Conservation (phyloP, 2,888 invertebrate genomes). For the Xestia sexstrigata region DNA sequence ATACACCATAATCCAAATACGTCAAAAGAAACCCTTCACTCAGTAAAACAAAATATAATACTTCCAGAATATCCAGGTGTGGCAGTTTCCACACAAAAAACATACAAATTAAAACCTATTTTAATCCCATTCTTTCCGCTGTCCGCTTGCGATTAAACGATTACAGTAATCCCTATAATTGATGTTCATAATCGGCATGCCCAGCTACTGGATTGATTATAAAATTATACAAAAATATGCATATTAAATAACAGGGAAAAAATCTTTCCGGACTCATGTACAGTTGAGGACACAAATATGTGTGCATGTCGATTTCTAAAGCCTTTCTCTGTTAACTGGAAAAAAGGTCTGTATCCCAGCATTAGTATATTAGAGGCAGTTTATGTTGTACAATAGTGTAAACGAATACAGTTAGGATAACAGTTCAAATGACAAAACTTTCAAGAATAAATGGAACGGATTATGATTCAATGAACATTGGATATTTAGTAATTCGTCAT, state of each 20-base stretch:
- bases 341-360: background rate
- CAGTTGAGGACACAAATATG: background rate
- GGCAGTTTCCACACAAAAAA: slow-evolving; percentile 17
- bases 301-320: background rate
- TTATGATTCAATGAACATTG: no score
- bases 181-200: slow-evolving; percentile 60
- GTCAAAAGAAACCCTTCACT: background rate
- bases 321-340: background rate
- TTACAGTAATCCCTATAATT: slow-evolving; percentile 62
- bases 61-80: slow-evolving; percentile 2
- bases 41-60: slow-evolving; percentile 2
- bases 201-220: slow-evolving; percentile 62
- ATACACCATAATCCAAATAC: background rate
- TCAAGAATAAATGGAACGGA: background rate
- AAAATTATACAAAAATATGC: slow-evolving; percentile 69
- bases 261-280: slow-evolving; percentile 55
- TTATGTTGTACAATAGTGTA: background rate
- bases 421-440: background rate
- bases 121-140: slow-evolving; percentile 45
- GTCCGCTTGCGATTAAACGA: slow-evolving; percentile 56
- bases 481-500: no score
- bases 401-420: background rate
- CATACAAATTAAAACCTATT: slow-evolving; percentile 48
- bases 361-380: background rate
- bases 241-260: slow-evolving; percentile 66